Base-by-base conservation (phyloP, 2,888 invertebrate genomes). In the Scelioninae gen. 2 region DNA sequence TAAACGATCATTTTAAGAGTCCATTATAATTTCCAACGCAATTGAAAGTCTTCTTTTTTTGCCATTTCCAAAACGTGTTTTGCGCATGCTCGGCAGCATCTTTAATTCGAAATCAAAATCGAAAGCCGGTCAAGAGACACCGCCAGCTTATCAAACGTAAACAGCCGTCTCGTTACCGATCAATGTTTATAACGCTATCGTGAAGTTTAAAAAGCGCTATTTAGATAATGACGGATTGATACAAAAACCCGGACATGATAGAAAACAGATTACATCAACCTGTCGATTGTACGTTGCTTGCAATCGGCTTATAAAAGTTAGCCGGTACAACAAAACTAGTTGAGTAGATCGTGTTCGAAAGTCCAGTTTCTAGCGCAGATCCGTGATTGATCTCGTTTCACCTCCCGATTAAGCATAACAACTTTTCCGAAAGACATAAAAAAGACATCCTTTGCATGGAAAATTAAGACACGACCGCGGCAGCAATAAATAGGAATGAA, bases 321-420 rank as follows among this genome's bases (percentile, higher is more conserved):
- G 46, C 28, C 53, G 25, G 13, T 46, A 28, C 33, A n/a, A 13
- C 19, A 63, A 73, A 73, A 73, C 68, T 69, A 53, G 73, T 68
- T 64, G 68, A 64, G 50, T 58, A 58, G 64, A 73, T 69, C 52
- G 45, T 39, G 53, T 73, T 73, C 68, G 73, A 73, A 73, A 73
- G 73, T 68, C 57, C 46, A 48, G 73, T 73, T 73, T 61, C 61
- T 63, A 73, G n/a, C 67, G 58, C 60, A 41, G 55, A 58, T 65
- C 50, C 64, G 63, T 46, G 65, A 67, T 73, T 72, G 55, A 67
- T 73, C 73, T 73, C 57, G 73, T 67, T 73, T 72, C 48, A 35
- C 60, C 65, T 65, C 41, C 37, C 50, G 60, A 67, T 57, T 57
- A 45, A 57, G 13, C 43, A 45, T 33, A 45, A 57, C 31, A 31